Evolutionary conservation across 2,113 vertebrate species (phyloP).

Genomic region (Falco punctatus): DNA sequence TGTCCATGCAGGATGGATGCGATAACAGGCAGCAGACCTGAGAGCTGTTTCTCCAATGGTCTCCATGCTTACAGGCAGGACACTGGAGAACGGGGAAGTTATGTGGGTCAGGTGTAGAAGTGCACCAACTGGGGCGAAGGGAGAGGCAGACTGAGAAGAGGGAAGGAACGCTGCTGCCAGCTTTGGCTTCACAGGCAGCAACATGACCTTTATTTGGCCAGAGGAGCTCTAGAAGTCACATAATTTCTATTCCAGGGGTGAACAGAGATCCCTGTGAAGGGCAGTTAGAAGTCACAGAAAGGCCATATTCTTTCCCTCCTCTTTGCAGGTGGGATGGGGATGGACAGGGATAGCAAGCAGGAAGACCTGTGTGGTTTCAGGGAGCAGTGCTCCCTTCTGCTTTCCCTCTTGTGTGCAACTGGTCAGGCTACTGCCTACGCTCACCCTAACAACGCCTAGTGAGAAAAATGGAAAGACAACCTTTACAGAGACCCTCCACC

Average conservation of each 20-base stretch:
- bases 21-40: background rate
- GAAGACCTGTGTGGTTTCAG: background rate
- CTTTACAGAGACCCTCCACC: background rate
- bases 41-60: background rate
- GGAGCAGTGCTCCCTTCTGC: background rate
- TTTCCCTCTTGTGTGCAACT: background rate
- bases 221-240: background rate
- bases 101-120: background rate
- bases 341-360: background rate
- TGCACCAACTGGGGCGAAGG: background rate
- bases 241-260: background rate
- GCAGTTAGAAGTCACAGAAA: background rate
- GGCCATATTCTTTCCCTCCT: background rate
- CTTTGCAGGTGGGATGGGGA: background rate
- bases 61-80: background rate
- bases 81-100: background rate
- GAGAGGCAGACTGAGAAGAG: background rate
- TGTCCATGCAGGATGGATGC: background rate
- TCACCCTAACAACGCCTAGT: background rate
- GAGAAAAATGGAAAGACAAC: background rate
- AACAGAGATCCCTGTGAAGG: background rate
- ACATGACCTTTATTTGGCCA: background rate
- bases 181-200: background rate
- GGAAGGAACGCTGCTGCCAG: background rate
- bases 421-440: background rate